Conservation (phyloP, 1,140 invertebrate species). For the Conus betulinus region DNA sequence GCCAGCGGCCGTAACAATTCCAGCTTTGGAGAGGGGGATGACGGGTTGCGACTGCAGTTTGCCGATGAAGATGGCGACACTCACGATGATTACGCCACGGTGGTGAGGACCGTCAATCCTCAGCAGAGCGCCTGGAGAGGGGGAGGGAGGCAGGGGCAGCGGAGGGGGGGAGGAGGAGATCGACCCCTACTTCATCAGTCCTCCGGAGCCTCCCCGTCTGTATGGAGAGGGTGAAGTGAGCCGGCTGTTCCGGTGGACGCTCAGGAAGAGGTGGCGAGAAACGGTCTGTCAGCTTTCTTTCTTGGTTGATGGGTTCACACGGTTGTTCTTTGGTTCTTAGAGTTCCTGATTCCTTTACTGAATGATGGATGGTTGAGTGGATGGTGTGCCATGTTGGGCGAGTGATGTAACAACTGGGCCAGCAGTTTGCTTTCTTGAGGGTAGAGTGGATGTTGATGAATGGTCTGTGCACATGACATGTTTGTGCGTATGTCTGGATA, state of each 20-base stretch:
- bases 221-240: constrained; percentile 35
- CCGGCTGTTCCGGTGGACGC: background rate
- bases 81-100: constrained; percentile 49
- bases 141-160: background rate
- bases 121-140: background rate
- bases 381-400: no score
- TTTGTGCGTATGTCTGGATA: no score
- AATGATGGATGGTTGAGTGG: no score
- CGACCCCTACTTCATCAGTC: constrained; percentile 20
- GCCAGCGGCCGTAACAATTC: background rate
- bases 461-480: no score
- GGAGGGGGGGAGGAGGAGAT: constrained; percentile 17
- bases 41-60: background rate
- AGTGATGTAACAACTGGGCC: no score
- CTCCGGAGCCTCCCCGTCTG: constrained; percentile 47
- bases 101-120: constrained; percentile 30
- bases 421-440: no score
- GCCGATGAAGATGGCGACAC: constrained; percentile 4
- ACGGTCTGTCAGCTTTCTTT: background rate
- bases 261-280: background rate
- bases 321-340: no score
- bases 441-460: no score
- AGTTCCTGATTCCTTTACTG: no score
- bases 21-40: background rate
- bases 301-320: no score